Evolutionary conservation across 2,113 vertebrate genomes (phyloP).

Genomic region (Ovis aries): ARS-UI_Ramb_v3.0 NC_056063.1:63334501-63335000

Average conservation of each 20-base stretch:
- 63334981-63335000: neutral
- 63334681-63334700: neutral
- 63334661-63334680: neutral
- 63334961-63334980: conserved; percentile 4
- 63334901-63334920: neutral
- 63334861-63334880: neutral
- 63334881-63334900: neutral
- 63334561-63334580: neutral
- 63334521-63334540: neutral
- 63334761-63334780: neutral
- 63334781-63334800: neutral
- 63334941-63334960: neutral
- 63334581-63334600: neutral
- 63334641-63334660: neutral
- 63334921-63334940: neutral
- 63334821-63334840: conserved; percentile 26
- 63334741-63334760: neutral
- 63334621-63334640: neutral
- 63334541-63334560: neutral
- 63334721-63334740: neutral
- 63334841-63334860: neutral
- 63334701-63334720: conserved; percentile 2
- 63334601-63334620: neutral
- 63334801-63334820: neutral
- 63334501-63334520: neutral